Evolutionary conservation across 1,140 invertebrate species (phyloP), one percentile per base, ranked within the genome.

Genomic region (Lepidostoma basale): DNA sequence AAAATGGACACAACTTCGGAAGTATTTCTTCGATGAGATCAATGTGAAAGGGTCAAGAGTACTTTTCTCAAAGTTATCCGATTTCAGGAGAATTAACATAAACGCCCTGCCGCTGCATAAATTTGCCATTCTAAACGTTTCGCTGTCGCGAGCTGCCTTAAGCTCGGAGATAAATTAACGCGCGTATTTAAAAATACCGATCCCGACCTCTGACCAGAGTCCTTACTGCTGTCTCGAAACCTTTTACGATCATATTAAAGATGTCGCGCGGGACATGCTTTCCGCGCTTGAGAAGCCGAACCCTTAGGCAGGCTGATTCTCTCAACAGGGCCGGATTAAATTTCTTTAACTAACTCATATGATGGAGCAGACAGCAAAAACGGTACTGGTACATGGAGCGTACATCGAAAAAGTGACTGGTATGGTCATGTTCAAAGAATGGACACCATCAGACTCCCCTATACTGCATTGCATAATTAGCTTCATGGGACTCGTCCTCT

Each of bases 161-260:
- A 12, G 33, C 33, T 1, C 1, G 33, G 33, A 12, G 33, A 36
- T 36, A 36, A 36, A 36, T 36, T 9, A n/a, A 9, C 2, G 5
- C 33, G 5, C 33, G 1, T n/a, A n/a, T n/a, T n/a, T n/a, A n/a
- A n/a, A n/a, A n/a, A n/a, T n/a, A n/a, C 5, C 1, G 5, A 5
- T 36, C 9, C 33, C 33, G 33, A n/a, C n/a, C 52, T 36, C 36
- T 56, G 28, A 4, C 14, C 52, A 18, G 8, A 14, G 52, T 14
- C 52, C 52, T 22, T 8, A 16, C 6, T 36, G 14, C 30, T 9
- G 14, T 36, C 20, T 28, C 23, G 25, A n/a, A 22, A 33, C 52
- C 28, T 56, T 56, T 56, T 22, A 56, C 52, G 52, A 56, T 56
- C 52, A 33, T 36, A 20, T 33, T 56, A 56, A 56, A 56, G 28